phyloP scores from a whole-genome alignment of 92 coral and sea anemone genomes.

The Desmophyllum pertusum region DNA sequence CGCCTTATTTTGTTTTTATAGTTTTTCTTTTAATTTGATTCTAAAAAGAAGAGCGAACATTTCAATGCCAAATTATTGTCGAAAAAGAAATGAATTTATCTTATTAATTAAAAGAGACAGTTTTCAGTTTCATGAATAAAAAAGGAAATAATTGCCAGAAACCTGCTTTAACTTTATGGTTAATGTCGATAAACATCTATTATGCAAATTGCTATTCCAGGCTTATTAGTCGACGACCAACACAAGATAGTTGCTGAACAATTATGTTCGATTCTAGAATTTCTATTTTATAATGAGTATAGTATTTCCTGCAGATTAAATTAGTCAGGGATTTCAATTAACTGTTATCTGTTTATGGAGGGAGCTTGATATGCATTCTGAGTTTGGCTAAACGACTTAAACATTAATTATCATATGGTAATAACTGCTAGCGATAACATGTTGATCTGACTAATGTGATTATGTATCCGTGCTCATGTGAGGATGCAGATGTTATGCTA shows the following conservation, averaged over 20 bases:
- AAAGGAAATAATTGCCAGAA: not conserved
- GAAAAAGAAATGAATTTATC: not conserved
- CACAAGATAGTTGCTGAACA: not conserved
- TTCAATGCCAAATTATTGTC: not conserved
- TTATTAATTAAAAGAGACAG: too few species aligned
- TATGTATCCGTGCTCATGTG: too few species aligned
- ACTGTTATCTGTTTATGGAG: not conserved
- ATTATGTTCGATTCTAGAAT: not conserved
- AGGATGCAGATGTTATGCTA: too few species aligned
- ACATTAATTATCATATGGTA: not conserved
- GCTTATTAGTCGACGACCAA: not conserved
- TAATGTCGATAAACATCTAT: not conserved
- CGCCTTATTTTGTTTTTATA: not conserved
- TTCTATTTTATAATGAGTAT: not conserved
- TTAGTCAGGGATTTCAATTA: not conserved
- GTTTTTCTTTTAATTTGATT: not conserved
- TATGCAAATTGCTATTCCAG: not conserved
- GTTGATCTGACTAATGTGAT: too few species aligned
- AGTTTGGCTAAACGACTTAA: not conserved
- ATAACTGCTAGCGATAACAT: too few species aligned
- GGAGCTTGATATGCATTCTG: not conserved
- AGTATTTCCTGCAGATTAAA: conserved; percentile 4
- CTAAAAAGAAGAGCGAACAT: not conserved
- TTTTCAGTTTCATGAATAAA: not conserved
- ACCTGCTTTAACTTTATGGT: not conserved